Percentiles rank a stretch among this genome's conserved stretches.
Conservation (phyloP, 2,113 vertebrate species). For the Dasyurus viverrinus region DNA sequence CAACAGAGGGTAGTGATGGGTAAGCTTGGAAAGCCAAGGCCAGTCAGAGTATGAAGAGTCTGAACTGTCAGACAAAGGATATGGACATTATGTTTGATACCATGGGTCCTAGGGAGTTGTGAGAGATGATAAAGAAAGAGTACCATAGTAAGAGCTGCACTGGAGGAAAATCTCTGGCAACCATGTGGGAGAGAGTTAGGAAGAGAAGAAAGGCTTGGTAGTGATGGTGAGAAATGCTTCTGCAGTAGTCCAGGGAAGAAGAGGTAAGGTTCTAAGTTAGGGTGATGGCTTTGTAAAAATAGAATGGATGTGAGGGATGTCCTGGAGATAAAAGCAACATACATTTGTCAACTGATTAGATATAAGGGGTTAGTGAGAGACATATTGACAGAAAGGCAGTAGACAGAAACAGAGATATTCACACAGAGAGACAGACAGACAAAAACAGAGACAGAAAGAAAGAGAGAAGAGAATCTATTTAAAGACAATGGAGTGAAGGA, state of each 20-base stretch:
- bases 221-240: neutral
- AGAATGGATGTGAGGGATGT: neutral
- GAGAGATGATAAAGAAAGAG: neutral
- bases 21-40: neutral
- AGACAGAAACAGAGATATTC: no score
- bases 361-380: neutral
- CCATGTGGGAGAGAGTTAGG: neutral
- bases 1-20: neutral
- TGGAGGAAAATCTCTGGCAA: neutral
- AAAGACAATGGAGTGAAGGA: no score
- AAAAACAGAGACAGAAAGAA: no score
- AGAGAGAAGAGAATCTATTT: no score
- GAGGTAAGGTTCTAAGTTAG: neutral
- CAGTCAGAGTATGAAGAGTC: neutral
- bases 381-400: no score
- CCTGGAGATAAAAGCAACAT: neutral
- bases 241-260: neutral
- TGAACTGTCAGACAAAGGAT: neutral
- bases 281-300: neutral
- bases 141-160: neutral
- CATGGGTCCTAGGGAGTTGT: no score
- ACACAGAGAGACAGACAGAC: no score
- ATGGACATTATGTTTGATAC: neutral
- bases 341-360: neutral
- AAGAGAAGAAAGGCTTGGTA: no score